Conservation (phyloP, 2,888 invertebrate species). For the Stramonita haemastoma region DNA sequence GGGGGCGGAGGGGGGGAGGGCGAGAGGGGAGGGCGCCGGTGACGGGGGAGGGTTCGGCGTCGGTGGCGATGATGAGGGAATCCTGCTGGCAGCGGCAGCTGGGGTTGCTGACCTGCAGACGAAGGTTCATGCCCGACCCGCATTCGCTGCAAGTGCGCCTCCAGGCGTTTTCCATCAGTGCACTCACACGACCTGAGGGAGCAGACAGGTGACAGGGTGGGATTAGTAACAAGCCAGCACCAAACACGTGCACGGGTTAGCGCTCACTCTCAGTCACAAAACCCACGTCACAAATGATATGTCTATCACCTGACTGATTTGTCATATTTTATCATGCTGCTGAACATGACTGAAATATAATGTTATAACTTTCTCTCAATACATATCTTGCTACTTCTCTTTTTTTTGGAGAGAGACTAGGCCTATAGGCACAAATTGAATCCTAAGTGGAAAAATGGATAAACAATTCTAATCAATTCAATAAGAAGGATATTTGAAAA, state of each 20-base stretch:
- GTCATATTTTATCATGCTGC: no score
- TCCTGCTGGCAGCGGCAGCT: conserved; percentile 70
- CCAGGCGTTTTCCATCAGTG: conserved; percentile 63
- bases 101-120: conserved; percentile 64
- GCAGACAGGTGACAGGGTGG: conserved; percentile 33
- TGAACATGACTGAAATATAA: no score
- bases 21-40: conserved; percentile 25
- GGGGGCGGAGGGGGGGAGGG: conserved; percentile 50
- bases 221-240: conserved; percentile 19
- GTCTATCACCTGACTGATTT: no score
- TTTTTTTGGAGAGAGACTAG: no score
- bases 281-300: conserved; percentile 11
- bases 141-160: conserved; percentile 66
- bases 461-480: background rate
- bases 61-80: conserved; percentile 52
- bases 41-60: background rate
- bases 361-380: no score
- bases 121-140: conserved; percentile 69
- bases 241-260: background rate
- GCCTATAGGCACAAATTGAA: background rate
- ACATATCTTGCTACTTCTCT: background rate
- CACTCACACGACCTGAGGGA: conserved; percentile 57
- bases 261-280: background rate
- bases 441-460: background rate
- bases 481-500: background rate